phyloP scores from a whole-genome alignment of 2,797 vertebrate genomes.

The Pseudocheirus occidentalis region DNA sequence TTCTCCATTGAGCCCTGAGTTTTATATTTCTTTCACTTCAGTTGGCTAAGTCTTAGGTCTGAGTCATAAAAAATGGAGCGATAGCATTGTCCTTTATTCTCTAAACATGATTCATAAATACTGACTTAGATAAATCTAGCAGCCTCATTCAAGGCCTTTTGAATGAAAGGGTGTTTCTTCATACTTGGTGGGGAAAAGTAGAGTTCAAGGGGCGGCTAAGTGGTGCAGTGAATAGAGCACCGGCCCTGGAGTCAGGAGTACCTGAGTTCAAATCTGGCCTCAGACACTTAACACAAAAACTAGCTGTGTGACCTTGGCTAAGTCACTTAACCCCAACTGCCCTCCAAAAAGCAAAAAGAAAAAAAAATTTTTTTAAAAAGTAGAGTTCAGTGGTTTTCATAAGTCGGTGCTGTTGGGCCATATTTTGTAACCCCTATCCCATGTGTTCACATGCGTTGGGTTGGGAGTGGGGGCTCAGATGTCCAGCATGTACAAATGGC shows the following conservation, averaged over 20 bases:
- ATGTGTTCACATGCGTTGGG: neutral
- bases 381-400: neutral
- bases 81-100: conserved; percentile 35
- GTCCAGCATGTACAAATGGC: neutral
- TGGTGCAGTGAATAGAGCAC: too few species aligned
- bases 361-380: too few species aligned
- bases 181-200: conserved; percentile 26
- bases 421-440: neutral
- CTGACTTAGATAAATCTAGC: neutral
- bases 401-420: neutral
- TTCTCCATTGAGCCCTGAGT: conserved; percentile 22
- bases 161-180: conserved; percentile 18
- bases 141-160: conserved; percentile 24
- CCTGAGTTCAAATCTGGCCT: too few species aligned
- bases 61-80: conserved; percentile 16
- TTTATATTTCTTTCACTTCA: conserved; percentile 35
- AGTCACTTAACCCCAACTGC: too few species aligned
- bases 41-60: neutral
- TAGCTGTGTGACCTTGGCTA: too few species aligned
- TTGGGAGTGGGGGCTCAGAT: neutral
- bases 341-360: too few species aligned
- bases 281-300: too few species aligned
- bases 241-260: too few species aligned
- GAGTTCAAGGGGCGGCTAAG: too few species aligned
- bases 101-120: neutral